Conservation (phyloP, 2,113 vertebrate genomes). For the Lipotes vexillifer region DNA sequence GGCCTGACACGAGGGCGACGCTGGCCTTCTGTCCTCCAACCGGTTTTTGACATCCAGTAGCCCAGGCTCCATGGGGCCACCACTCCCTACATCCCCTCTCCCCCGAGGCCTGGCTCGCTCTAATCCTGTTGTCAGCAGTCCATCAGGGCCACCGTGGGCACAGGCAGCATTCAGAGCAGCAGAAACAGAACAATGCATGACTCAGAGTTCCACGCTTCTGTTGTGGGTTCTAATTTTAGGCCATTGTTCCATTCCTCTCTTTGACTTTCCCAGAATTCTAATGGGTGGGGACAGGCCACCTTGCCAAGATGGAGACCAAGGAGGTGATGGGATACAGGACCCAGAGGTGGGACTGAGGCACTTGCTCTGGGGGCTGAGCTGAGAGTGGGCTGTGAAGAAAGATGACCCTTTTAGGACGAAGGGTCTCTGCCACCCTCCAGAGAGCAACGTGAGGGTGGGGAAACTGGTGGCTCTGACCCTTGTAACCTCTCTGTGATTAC, state of each 20-base stretch:
- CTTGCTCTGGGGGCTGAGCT: background rate
- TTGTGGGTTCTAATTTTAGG: constrained; percentile 73
- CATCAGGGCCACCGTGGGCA: background rate
- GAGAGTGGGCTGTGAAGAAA: background rate
- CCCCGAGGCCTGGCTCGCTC: background rate
- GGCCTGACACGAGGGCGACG: background rate
- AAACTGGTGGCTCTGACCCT: background rate
- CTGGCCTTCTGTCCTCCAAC: background rate
- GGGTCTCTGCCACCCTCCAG: background rate
- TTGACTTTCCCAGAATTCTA: constrained; percentile 68
- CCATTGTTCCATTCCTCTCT: constrained; percentile 50
- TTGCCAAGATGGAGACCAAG: constrained; percentile 21
- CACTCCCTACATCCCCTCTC: background rate
- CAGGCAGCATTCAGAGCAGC: background rate
- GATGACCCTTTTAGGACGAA: background rate
- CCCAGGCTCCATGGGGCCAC: background rate
- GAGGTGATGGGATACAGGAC: background rate
- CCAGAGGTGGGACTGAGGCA: background rate
- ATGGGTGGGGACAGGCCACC: background rate
- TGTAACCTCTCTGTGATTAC: background rate
- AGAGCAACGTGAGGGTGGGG: background rate
- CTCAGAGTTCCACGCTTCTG: constrained; percentile 58
- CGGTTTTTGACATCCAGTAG: background rate
- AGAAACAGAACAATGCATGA: constrained; percentile 61
- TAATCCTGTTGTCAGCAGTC: background rate